Base-by-base conservation (phyloP, 1,140 invertebrate genomes). In the Agrilus planipennis region DNA sequence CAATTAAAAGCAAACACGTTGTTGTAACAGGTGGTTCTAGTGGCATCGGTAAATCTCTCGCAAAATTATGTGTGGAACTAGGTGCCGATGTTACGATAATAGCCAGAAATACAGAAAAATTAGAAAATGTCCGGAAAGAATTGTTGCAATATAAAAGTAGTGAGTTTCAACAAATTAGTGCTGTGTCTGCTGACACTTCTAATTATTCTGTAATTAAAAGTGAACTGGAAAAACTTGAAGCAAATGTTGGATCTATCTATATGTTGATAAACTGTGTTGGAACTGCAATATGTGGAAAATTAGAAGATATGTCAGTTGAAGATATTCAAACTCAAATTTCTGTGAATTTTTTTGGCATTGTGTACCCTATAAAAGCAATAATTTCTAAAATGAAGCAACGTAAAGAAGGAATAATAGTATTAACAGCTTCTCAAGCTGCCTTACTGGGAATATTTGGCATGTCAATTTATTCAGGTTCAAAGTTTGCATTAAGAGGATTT, bases 191-290 rank as follows among this genome's bases (percentile, higher is more conserved):
- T 31, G 89, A 95, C 60, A 71, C 94, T 2, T 73, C 76, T 12
- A 65, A 68, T 20, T 57, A 86, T n/a, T 45, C 54, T 11, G 60
- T 73, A 46, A 65, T 85, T 14, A 76, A 83, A 52, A 64, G 71
- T 1, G 37, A 65, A 25, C 64, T 71, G 51, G 37, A 47, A 4
- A 55, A 62, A 31, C 50, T 71, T 9, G 58, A 61, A 40, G 39
- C 50, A 31, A 45, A 28, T 57, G 63, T 32, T 54, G 72, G 86
- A 1, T 81, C 87, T 11, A 78, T 96, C 52, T 84, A 82, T 57
- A 81, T 94, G 69, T 63, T 98, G 2, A 69, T 96, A 0, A 94
- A 94, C 61, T 94, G 88, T 71, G 93, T 92, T 34, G 94, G 94
- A 7, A 70, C 71, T 52, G 77, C 84, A 31, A 72, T 83, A 40